Conservation (phyloP, 2,888 invertebrate genomes). For the Andricus curvator region DNA sequence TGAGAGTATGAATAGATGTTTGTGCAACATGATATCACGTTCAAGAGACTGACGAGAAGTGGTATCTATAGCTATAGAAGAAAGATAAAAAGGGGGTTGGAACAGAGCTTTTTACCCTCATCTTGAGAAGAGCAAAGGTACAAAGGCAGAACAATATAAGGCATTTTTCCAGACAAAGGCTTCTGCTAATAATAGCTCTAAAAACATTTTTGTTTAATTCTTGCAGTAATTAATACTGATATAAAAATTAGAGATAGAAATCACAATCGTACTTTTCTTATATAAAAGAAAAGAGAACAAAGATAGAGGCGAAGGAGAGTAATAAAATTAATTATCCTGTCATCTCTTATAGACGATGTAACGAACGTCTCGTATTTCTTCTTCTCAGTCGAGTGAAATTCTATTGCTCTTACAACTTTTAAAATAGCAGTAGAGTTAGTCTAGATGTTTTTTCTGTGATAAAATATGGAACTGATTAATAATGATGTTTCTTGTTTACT, state of each 20-base stretch:
- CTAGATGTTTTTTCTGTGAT: too few species aligned
- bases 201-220: neutral
- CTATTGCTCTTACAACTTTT: too few species aligned
- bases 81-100: neutral
- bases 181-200: neutral
- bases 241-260: neutral
- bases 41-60: slow-evolving; percentile 6
- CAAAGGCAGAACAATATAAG: neutral
- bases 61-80: neutral
- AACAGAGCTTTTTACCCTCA: slow-evolving; percentile 10
- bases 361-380: too few species aligned
- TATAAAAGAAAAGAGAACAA: neutral
- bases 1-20: slow-evolving; percentile 31
- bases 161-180: slow-evolving; percentile 2
- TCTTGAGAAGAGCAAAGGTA: slow-evolving; percentile 20
- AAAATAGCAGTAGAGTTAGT: too few species aligned
- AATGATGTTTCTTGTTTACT: neutral
- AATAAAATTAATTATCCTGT: too few species aligned
- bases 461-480: too few species aligned
- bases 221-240: neutral
- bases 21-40: slow-evolving; percentile 28
- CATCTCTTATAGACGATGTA: too few species aligned
- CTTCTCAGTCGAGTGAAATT: too few species aligned
- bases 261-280: neutral
- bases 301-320: too few species aligned